Base-by-base conservation (phyloP, 2,797 vertebrate genomes). In the Characodon lateralis region DNA sequence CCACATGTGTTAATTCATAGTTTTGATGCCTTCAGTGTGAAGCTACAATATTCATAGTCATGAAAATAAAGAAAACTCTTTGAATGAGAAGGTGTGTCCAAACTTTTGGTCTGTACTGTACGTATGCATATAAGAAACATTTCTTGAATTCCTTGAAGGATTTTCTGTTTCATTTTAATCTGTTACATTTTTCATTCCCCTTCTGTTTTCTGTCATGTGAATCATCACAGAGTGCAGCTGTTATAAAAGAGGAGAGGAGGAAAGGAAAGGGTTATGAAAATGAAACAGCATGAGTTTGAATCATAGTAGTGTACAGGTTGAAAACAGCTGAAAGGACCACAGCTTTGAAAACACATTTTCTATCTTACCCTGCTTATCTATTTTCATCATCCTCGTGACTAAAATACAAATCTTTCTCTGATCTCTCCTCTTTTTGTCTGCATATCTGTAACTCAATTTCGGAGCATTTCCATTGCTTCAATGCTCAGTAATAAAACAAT, bases 391-490 rank as follows among this genome's bases (percentile, higher is more conserved):
- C 43, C 26, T 24, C 39, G 8, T 69, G 69, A 28, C 31, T 63
- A n/a, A 56, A 20, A 10, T 65, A 79, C 81, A 70, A 26, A 35
- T 58, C 72, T 82, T 71, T 83, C 56, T 56, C 59, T 28, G 46
- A 72, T 59, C 35, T 1, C 35, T 12, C 48, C 10, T 28, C 50
- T 41, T 31, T n/a, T 31, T 5, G 71, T 71, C 77, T 79, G 70
- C 43, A 84, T 63, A 82, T 77, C 78, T 83, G 71, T 72, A 79
- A 77, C 51, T 79, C 83, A 84, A 77, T 76, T 80, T 69, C 73
- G 75, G 61, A 50, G 55, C 69, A 43, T 72, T 46, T 56, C 35
- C 53, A 68, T 26, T 24, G 56, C 75, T 79, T 82, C 79, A 77
- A n/a, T 77, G 28, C 82, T 81, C 69, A 81, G 70, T 14, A 22